phyloP scores from a whole-genome alignment of 2,113 vertebrate species.

The Apistogramma diplotaenia region DNA sequence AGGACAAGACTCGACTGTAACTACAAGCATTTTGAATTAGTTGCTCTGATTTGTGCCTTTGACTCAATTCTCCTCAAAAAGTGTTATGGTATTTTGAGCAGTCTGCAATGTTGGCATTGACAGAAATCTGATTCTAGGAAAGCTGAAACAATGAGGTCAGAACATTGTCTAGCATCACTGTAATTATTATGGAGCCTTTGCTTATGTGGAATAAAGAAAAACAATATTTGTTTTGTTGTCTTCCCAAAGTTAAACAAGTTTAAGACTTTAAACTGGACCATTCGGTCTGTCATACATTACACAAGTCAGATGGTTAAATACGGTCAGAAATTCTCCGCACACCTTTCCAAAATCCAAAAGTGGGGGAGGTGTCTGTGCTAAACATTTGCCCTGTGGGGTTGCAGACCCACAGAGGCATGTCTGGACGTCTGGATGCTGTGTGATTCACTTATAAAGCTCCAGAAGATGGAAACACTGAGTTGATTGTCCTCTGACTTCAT shows the following conservation, averaged over 20 bases:
- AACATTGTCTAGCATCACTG: not conserved
- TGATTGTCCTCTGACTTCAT: constrained; percentile 42
- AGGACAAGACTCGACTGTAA: not conserved
- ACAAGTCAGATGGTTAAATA: not conserved
- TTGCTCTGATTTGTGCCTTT: not conserved
- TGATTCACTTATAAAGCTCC: constrained; percentile 50
- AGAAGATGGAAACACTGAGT: constrained; percentile 37
- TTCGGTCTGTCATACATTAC: not conserved
- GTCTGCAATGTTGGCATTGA: not conserved
- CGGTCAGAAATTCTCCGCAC: not conserved
- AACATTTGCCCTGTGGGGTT: constrained; percentile 35
- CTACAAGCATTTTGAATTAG: not conserved
- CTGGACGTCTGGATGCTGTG: constrained; percentile 54
- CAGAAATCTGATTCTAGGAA: not conserved
- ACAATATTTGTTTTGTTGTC: not conserved
- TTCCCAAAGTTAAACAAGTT: not conserved
- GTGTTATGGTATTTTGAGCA: not conserved
- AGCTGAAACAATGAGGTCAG: not conserved
- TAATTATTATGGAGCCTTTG: not conserved
- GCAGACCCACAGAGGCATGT: constrained; percentile 42
- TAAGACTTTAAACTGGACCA: not conserved
- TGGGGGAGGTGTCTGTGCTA: not conserved
- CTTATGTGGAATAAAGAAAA: not conserved
- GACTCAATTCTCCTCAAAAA: too few species aligned
- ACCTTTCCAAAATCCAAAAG: not conserved